A percentile compares a stretch with the other conserved stretches of the same genome.
phyloP scores from a whole-genome alignment of 2,888 invertebrate genomes.

The Xestobium rufovillosum region DNA sequence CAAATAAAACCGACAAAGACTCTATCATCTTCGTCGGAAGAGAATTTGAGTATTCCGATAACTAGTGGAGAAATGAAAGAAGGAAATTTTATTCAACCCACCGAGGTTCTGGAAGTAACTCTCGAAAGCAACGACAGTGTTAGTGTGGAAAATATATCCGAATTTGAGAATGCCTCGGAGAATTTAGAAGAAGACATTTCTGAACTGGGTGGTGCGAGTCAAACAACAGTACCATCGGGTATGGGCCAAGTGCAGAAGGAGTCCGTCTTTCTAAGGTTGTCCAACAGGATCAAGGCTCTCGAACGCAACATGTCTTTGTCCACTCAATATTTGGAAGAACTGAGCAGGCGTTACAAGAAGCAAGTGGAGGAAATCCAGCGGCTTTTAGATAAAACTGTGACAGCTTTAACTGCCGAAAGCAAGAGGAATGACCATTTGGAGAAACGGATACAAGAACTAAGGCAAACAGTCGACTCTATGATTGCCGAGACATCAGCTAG shows the following conservation, averaged over 20 bases:
- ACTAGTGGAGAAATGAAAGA: too few relatives aligned
- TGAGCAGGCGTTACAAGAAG: slow-evolving; percentile 90
- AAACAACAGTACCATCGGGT: slow-evolving; percentile 35
- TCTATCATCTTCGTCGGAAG: slow-evolving; percentile 13
- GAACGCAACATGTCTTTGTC: slow-evolving; percentile 97
- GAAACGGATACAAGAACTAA: slow-evolving; percentile 57
- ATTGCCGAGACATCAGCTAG: slow-evolving; percentile 55
- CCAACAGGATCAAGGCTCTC: slow-evolving; percentile 87
- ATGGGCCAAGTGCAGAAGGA: slow-evolving; percentile 64
- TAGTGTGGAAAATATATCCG: slow-evolving; percentile 4
- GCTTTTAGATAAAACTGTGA: slow-evolving; percentile 70
- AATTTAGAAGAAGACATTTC: slow-evolving; percentile 35
- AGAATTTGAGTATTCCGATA: neutral
- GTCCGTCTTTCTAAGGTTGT: slow-evolving; percentile 90
- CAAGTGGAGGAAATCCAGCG: slow-evolving; percentile 94
- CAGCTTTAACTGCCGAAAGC: slow-evolving; percentile 64
- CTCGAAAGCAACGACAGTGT: neutral
- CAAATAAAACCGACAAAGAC: slow-evolving; percentile 44
- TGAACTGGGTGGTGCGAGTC: slow-evolving; percentile 44
- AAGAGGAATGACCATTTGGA: slow-evolving; percentile 54
- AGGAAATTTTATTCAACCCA: neutral
- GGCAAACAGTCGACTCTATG: slow-evolving; percentile 52
- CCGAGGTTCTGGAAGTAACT: neutral
- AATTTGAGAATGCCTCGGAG: slow-evolving; percentile 21
- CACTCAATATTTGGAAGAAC: slow-evolving; percentile 91